Evolutionary conservation across 2,797 vertebrate species (phyloP).

Genomic region (Peromyscus nudipes): DNA sequence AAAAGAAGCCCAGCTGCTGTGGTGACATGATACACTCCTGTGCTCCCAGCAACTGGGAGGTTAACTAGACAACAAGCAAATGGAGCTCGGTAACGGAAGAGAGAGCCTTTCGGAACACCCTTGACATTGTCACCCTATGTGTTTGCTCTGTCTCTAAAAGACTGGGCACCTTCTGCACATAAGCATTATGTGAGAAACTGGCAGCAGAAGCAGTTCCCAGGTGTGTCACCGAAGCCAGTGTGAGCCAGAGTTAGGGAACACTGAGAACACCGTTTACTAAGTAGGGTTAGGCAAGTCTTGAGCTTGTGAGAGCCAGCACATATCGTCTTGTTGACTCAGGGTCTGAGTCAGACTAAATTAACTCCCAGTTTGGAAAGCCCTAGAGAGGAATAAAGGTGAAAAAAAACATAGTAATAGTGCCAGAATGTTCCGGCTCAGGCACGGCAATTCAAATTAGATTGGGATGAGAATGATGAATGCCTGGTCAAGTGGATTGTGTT

Average conservation of each 20-base stretch:
- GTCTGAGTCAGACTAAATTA: conserved; percentile 76
- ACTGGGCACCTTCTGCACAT: not conserved
- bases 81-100: not conserved
- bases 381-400: conserved; percentile 43
- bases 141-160: not conserved
- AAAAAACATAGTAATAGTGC: not conserved
- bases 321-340: conserved; percentile 50
- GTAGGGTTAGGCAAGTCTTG: conserved; percentile 38
- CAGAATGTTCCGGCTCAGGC: conserved; percentile 58
- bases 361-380: conserved; percentile 43
- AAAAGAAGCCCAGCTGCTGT: no score
- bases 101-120: not conserved
- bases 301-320: conserved; percentile 37
- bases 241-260: conserved; percentile 9
- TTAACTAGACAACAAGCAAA: not conserved
- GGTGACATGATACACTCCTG: not conserved
- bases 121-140: not conserved
- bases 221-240: not conserved
- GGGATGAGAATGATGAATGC: conserved; percentile 48
- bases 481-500: not conserved
- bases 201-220: not conserved
- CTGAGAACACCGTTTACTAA: not conserved
- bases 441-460: conserved; percentile 6
- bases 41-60: no score
- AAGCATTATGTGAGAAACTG: not conserved